phyloP scores from a whole-genome alignment of 1,140 invertebrate genomes.

The Ditylenchus dipsaci region DNA sequence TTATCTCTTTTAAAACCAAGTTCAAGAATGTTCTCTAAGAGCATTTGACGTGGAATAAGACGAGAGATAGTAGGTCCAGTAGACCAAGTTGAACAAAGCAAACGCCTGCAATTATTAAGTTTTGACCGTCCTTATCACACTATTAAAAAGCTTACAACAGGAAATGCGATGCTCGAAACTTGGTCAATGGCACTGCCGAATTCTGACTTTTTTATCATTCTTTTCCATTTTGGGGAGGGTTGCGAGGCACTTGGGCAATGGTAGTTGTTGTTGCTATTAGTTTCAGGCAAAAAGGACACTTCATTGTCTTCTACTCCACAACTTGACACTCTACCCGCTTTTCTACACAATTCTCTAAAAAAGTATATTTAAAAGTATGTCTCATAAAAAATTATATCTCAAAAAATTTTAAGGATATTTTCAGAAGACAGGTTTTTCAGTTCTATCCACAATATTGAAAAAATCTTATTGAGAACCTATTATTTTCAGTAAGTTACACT shows the following conservation, averaged over 20 bases:
- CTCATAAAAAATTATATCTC: neutral
- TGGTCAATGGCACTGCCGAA: constrained; percentile 50
- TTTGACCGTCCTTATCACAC: too few species aligned
- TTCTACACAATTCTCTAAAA: constrained; percentile 15
- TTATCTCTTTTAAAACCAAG: too few species aligned
- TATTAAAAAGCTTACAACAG: constrained; percentile 19
- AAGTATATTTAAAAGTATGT: constrained; percentile 6
- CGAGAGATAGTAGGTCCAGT: constrained; percentile 53
- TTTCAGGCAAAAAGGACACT: too few species aligned
- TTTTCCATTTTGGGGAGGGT: too few species aligned
- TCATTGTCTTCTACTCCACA: too few species aligned
- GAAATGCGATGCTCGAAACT: constrained; percentile 50
- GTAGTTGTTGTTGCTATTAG: too few species aligned
- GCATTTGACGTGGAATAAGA: constrained; percentile 29
- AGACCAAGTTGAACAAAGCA: constrained; percentile 50
- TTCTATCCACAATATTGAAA: constrained; percentile 20
- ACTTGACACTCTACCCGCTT: too few species aligned
- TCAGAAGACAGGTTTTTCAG: constrained; percentile 29
- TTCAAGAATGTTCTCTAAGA: too few species aligned
- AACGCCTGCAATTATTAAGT: constrained; percentile 43
- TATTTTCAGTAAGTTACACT: neutral
- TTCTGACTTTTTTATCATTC: constrained; percentile 40
- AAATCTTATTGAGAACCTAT: too few species aligned
- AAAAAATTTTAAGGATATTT: constrained; percentile 19
- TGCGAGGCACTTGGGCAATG: too few species aligned